Percentiles rank a stretch among this genome's conserved stretches.
phyloP scores from a whole-genome alignment of 2,113 vertebrate species.

The Xiphophorus hellerii region DNA sequence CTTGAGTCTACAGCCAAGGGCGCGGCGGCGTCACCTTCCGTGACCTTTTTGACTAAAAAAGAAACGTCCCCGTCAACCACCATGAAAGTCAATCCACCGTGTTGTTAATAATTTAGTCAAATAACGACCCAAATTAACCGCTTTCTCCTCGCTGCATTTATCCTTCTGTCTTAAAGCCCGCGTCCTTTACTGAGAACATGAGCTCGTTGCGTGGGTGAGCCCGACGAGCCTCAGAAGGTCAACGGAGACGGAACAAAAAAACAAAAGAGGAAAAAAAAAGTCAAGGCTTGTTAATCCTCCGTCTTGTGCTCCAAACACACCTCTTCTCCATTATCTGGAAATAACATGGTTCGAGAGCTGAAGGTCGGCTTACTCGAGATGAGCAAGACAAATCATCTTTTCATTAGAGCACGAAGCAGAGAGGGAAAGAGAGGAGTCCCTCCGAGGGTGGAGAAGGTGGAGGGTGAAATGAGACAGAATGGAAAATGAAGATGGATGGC shows the following conservation, averaged over 20 bases:
- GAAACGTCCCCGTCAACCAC: slow-evolving; percentile 43
- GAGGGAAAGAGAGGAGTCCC: background rate
- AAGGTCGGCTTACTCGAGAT: slow-evolving; percentile 43
- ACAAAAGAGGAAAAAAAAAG: background rate
- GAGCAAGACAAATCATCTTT: slow-evolving; percentile 64
- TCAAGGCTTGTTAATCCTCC: slow-evolving; percentile 26
- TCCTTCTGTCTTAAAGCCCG: background rate
- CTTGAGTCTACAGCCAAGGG: slow-evolving; percentile 26
- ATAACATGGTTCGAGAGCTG: slow-evolving; percentile 44
- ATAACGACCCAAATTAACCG: slow-evolving; percentile 16
- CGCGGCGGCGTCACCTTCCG: slow-evolving; percentile 3
- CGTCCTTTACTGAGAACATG: background rate
- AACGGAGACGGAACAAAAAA: slow-evolving; percentile 8
- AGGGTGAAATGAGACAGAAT: slow-evolving; percentile 44
- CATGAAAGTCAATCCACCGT: slow-evolving; percentile 25
- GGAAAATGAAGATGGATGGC: slow-evolving; percentile 45
- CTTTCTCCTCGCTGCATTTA: background rate
- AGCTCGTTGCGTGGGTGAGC: background rate
- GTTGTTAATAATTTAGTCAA: slow-evolving; percentile 14
- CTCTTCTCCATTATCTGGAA: slow-evolving; percentile 54
- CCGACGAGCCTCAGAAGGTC: slow-evolving; percentile 32
- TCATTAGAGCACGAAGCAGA: slow-evolving; percentile 31
- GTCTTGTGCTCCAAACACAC: slow-evolving; percentile 33
- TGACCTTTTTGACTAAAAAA: background rate
- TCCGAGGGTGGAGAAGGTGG: background rate